phyloP scores from a whole-genome alignment of 2,113 vertebrate species.

The Silurus glanis region DNA sequence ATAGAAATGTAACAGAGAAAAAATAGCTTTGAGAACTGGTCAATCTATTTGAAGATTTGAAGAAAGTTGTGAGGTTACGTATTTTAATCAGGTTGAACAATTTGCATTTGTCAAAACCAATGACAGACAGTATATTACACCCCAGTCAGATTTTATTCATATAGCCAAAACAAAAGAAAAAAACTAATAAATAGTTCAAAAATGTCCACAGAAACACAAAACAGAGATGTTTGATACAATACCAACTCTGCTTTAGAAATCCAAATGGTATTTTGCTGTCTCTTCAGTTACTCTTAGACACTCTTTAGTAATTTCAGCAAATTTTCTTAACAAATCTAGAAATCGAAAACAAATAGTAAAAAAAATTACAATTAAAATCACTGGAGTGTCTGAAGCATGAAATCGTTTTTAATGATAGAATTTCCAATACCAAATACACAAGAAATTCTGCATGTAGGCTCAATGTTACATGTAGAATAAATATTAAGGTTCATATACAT shows the following conservation, averaged over 20 bases:
- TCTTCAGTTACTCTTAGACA: not conserved
- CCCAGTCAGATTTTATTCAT: slow-evolving; percentile 71
- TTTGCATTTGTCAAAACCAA: slow-evolving; percentile 67
- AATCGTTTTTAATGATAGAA: not conserved
- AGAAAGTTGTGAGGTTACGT: slow-evolving; percentile 1
- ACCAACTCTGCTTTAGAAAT: slow-evolving; percentile 62
- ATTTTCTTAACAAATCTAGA: not conserved
- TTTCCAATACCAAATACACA: not conserved
- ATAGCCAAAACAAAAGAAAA: slow-evolving; percentile 65
- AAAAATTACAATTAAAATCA: not conserved
- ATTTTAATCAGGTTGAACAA: slow-evolving; percentile 25
- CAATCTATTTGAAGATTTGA: not conserved
- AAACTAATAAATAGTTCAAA: slow-evolving; percentile 62
- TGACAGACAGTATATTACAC: slow-evolving; percentile 67
- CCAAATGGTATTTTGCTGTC: slow-evolving; percentile 17
- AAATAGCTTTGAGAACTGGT: not conserved
- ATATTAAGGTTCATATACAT: not conserved
- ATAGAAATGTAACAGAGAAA: too few species aligned
- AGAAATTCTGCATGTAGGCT: not conserved
- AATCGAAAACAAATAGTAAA: not conserved
- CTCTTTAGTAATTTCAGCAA: slow-evolving; percentile 1
- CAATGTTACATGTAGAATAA: not conserved
- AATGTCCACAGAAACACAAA: slow-evolving; percentile 67
- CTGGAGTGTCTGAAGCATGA: not conserved
- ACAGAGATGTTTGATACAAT: slow-evolving; percentile 59